These are phyloP conservation scores for Pangasianodon hypophthalmus DNA, from an alignment of 2,113 vertebrate species.

Conservation along the genomic window DNA sequence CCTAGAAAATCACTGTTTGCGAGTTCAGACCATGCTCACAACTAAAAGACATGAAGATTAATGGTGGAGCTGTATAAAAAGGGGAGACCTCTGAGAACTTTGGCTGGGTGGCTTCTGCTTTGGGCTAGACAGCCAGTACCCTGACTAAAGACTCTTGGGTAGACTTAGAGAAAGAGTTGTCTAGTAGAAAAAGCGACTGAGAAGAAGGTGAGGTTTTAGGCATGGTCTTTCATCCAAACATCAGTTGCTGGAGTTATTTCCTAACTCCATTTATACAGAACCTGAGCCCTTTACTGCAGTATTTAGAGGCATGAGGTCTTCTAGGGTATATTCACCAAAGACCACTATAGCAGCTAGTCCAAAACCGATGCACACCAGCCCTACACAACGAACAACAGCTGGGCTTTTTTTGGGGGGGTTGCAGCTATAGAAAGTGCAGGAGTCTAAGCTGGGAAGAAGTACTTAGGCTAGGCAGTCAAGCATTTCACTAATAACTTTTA, in stretches of 20 bases:
- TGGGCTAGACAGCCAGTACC: too few species aligned
- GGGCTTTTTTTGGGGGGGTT: background rate
- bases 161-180: background rate
- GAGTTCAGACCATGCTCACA: background rate
- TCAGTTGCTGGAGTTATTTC: background rate
- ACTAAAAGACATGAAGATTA: background rate
- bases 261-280: background rate
- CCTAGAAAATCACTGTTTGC: background rate
- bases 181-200: background rate
- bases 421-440: slow-evolving; percentile 23
- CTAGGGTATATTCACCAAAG: slow-evolving; percentile 3
- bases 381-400: slow-evolving; percentile 50
- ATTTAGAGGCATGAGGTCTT: background rate
- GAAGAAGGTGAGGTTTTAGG: background rate
- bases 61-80: background rate
- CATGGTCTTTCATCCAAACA: background rate
- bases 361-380: slow-evolving; percentile 27
- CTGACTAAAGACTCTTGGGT: too few species aligned
- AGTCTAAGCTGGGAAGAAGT: background rate
- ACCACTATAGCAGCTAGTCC: slow-evolving; percentile 27
- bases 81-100: background rate
- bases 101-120: background rate
- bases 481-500: slow-evolving; percentile 26
- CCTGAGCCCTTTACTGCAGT: background rate
- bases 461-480: background rate